A percentile compares a stretch with the other conserved stretches of the same genome.
These are phyloP conservation scores for Panurus biarmicus DNA, from an alignment of 2,113 vertebrate genomes.

Conservation along the genomic window DNA sequence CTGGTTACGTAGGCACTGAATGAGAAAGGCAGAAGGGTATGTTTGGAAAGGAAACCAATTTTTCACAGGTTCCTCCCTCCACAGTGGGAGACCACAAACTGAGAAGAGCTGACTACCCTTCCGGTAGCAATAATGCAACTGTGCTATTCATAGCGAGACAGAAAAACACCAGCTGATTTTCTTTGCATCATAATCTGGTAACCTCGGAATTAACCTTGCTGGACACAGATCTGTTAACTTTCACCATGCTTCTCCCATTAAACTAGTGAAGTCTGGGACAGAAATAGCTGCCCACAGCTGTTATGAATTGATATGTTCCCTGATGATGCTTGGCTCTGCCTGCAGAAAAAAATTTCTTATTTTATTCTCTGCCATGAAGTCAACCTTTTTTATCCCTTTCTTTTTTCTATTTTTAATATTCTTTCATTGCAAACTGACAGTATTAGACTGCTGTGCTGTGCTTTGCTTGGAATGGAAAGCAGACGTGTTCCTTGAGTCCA, in stretches of 20 bases:
- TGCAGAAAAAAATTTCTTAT: background rate
- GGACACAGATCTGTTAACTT: constrained; percentile 43
- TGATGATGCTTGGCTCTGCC: background rate
- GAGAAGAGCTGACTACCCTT: constrained; percentile 31
- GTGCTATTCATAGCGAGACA: background rate
- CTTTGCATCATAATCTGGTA: constrained; percentile 30
- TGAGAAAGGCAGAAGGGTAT: background rate
- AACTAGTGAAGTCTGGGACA: background rate
- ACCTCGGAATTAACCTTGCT: constrained; percentile 43
- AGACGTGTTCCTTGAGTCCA: background rate
- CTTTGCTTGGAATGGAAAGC: constrained; percentile 24
- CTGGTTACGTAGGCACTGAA: background rate
- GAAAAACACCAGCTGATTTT: constrained; percentile 23
- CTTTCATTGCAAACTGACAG: background rate
- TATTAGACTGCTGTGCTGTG: background rate
- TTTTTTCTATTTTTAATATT: background rate
- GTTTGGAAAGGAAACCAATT: constrained; percentile 36
- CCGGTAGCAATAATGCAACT: background rate
- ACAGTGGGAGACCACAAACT: constrained; percentile 25
- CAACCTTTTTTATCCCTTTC: background rate
- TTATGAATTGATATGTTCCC: constrained; percentile 7
- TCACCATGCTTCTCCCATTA: background rate
- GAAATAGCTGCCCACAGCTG: constrained; percentile 51
- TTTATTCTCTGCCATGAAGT: background rate
- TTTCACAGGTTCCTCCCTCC: constrained; percentile 28